Percentiles rank a stretch among this genome's conserved stretches.
Evolutionary conservation across 1,140 invertebrate genomes (phyloP).

Genomic region (Drosophila pachea): DNA sequence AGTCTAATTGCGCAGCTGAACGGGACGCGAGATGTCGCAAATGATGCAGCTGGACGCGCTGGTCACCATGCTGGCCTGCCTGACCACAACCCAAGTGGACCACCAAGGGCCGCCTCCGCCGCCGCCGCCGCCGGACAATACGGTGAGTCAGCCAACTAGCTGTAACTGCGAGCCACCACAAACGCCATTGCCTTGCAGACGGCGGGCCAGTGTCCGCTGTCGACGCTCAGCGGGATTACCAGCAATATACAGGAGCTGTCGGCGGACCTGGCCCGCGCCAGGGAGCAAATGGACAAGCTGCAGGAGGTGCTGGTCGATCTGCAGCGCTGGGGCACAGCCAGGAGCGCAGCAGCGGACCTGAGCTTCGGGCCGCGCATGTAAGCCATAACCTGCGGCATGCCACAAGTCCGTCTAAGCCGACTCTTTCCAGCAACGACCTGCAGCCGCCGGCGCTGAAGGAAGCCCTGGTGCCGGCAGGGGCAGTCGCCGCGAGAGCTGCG

Average conservation of each 20-base stretch:
- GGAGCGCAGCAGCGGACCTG: not conserved
- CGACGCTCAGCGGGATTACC: conserved; percentile 39
- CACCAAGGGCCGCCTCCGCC: conserved; percentile 34
- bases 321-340: conserved; percentile 6
- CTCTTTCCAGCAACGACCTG: conserved; percentile 8
- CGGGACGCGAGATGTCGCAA: conserved; percentile 41
- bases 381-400: not conserved
- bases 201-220: conserved; percentile 30
- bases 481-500: not conserved
- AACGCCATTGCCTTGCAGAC: conserved; percentile 11
- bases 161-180: not conserved
- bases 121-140: conserved; percentile 31
- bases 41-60: conserved; percentile 60
- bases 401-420: not conserved
- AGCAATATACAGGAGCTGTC: conserved; percentile 38
- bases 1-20: conserved; percentile 31
- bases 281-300: conserved; percentile 46
- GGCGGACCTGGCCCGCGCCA: conserved; percentile 37
- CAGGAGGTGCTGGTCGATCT: conserved; percentile 61
- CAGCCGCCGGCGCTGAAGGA: conserved; percentile 16
- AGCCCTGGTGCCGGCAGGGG: not conserved
- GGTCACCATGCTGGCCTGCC: conserved; percentile 68
- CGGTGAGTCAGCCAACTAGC: conserved; percentile 31
- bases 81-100: conserved; percentile 51
- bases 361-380: conserved; percentile 42